phyloP scores from a whole-genome alignment of 2,888 invertebrate species.

The Ellobium chinense region DNA sequence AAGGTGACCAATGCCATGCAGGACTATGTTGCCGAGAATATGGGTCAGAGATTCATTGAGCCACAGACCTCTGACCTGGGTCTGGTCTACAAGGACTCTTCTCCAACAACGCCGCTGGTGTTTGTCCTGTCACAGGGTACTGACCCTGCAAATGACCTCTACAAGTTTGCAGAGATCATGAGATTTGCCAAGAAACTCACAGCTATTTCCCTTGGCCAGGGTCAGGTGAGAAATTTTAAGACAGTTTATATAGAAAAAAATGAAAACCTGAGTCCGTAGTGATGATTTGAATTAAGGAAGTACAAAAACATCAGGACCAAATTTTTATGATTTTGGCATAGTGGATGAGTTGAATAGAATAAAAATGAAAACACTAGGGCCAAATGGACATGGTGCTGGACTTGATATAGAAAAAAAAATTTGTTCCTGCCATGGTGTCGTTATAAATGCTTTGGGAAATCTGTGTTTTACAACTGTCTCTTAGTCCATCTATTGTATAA shows the following conservation, averaged over 20 bases:
- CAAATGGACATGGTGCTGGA: too few relatives aligned
- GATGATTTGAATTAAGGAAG: not conserved
- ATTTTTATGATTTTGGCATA: too few relatives aligned
- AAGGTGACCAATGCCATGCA: slow-evolving; percentile 79
- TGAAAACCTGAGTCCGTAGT: not conserved
- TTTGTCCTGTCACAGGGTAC: slow-evolving; percentile 80
- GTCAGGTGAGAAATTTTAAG: slow-evolving; percentile 83
- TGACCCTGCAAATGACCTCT: slow-evolving; percentile 80
- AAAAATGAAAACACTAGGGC: too few relatives aligned
- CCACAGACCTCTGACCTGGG: slow-evolving; percentile 79
- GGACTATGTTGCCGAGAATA: slow-evolving; percentile 80
- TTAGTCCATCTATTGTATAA: too few relatives aligned
- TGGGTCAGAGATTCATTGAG: slow-evolving; percentile 80
- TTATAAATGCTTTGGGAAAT: too few relatives aligned
- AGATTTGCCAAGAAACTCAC: slow-evolving; percentile 82
- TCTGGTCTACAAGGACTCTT: slow-evolving; percentile 79
- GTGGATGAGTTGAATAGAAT: too few relatives aligned
- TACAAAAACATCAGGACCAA: not conserved
- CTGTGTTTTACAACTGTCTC: too few relatives aligned
- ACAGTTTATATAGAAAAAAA: too few relatives aligned
- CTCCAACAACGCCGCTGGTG: slow-evolving; percentile 79
- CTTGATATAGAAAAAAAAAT: too few relatives aligned
- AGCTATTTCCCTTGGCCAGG: slow-evolving; percentile 93
- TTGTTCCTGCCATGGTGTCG: too few relatives aligned
- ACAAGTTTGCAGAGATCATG: slow-evolving; percentile 81